Percentiles rank a stretch among this genome's conserved stretches.
Evolutionary conservation across 2,797 vertebrate species (phyloP).

Genomic region (Natrix natrix): DNA sequence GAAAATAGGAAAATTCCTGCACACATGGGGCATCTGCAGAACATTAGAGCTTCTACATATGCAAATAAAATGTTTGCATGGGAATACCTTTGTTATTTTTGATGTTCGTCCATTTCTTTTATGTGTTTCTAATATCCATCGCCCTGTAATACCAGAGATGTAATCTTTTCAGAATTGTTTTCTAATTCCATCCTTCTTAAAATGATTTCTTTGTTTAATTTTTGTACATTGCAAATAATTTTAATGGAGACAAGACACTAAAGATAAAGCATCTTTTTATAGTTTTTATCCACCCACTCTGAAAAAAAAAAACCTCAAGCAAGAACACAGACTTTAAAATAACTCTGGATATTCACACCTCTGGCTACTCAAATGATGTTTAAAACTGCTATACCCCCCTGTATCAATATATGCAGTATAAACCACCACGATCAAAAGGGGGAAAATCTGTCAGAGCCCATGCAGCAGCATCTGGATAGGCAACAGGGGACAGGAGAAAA

Average conservation of each 20-base stretch:
- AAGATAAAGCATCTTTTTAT: conserved; percentile 75
- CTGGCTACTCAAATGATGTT: conserved; percentile 58
- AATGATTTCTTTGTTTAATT: conserved; percentile 60
- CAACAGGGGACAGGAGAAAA: not conserved
- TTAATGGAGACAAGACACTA: conserved; percentile 71
- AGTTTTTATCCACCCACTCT: conserved; percentile 68
- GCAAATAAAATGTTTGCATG: not conserved
- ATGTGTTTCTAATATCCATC: not conserved
- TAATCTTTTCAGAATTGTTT: conserved; percentile 58
- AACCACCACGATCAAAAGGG: not conserved
- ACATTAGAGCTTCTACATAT: not conserved
- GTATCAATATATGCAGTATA: conserved; percentile 35
- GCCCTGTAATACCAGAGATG: conserved; percentile 30
- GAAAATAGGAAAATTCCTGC: not conserved
- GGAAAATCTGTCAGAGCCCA: not conserved
- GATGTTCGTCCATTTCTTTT: not conserved
- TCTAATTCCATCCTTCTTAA: conserved; percentile 49
- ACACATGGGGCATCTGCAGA: not conserved
- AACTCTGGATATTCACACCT: conserved; percentile 65
- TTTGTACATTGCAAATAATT: conserved; percentile 64
- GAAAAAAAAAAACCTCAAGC: conserved; percentile 56
- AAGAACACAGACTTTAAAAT: conserved; percentile 69
- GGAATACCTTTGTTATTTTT: not conserved
- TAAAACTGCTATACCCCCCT: conserved; percentile 50
- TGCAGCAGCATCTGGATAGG: not conserved